Evolutionary conservation across 2,797 vertebrate genomes (phyloP).

Genomic region (Pyrrhura leucotis): DNA sequence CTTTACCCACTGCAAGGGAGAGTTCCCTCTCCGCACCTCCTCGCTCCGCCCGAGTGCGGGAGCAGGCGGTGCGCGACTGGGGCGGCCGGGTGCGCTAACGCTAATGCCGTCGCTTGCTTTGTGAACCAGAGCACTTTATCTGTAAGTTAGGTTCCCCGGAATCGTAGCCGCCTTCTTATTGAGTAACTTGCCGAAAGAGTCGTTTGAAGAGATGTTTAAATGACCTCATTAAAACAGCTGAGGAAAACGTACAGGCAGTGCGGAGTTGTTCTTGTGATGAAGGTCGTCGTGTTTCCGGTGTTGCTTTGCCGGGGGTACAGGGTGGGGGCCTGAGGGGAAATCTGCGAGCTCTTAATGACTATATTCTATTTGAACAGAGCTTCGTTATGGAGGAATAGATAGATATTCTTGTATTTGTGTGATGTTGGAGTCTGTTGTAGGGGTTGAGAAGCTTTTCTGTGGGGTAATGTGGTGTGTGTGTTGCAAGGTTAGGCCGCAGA

Average conservation of each 20-base stretch:
- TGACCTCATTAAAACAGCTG: neutral
- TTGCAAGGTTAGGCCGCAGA: neutral
- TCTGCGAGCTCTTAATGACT: neutral
- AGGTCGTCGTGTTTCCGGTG: neutral
- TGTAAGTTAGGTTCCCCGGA: neutral
- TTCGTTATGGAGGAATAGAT: neutral
- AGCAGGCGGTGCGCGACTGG: neutral
- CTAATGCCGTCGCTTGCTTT: neutral
- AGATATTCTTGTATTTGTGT: neutral
- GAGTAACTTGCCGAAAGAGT: neutral
- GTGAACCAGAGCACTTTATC: neutral
- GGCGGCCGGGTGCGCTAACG: neutral
- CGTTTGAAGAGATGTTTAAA: neutral
- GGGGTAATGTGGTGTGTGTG: fast-evolving
- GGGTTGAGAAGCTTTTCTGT: neutral
- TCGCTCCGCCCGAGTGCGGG: neutral
- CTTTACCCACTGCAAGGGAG: neutral
- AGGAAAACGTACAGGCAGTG: neutral
- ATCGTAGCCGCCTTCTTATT: neutral
- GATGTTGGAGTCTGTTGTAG: neutral
- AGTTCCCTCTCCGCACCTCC: neutral
- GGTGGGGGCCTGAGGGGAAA: neutral
- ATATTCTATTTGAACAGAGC: neutral
- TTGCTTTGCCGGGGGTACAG: neutral
- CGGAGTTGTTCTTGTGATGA: neutral